These are phyloP conservation scores for Anneissia japonica DNA, from an alignment of 35 echinoderm and acorn worm genomes.

Conservation along the genomic window DNA sequence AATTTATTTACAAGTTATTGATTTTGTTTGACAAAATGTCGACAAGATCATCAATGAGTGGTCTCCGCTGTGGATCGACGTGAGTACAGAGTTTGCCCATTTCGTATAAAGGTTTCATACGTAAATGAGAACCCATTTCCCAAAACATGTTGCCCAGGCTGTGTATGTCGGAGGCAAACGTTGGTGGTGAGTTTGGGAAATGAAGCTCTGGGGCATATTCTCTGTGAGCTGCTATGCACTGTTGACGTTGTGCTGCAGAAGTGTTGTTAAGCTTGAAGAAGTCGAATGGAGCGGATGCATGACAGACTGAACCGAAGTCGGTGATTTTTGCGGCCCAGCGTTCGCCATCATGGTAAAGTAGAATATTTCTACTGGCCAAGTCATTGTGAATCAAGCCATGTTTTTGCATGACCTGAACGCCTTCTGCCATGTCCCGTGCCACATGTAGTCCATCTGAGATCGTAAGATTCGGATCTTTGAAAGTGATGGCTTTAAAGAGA, in stretches of 20 bases:
- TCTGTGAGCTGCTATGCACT: background rate
- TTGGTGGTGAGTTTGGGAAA: background rate
- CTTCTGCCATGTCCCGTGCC: background rate
- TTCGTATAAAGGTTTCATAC: background rate
- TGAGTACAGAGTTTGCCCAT: background rate
- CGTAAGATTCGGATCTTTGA: background rate
- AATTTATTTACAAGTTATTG: background rate
- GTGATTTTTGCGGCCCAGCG: background rate
- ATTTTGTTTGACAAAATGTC: background rate
- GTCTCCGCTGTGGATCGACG: background rate
- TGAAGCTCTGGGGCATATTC: background rate
- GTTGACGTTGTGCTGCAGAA: background rate
- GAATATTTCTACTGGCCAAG: background rate
- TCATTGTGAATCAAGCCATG: background rate
- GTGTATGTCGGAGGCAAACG: background rate
- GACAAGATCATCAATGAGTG: background rate
- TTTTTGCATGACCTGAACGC: background rate
- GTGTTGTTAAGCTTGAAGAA: background rate
- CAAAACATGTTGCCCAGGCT: background rate
- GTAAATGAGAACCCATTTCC: background rate
- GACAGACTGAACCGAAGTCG: background rate
- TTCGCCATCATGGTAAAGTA: background rate
- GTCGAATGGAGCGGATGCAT: background rate
- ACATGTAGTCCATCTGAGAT: background rate
- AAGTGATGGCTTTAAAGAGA: background rate